Evolutionary conservation across 2,888 invertebrate genomes (phyloP), one percentile per base, ranked within the genome.

Genomic region (Rhagonycha lutea): DNA sequence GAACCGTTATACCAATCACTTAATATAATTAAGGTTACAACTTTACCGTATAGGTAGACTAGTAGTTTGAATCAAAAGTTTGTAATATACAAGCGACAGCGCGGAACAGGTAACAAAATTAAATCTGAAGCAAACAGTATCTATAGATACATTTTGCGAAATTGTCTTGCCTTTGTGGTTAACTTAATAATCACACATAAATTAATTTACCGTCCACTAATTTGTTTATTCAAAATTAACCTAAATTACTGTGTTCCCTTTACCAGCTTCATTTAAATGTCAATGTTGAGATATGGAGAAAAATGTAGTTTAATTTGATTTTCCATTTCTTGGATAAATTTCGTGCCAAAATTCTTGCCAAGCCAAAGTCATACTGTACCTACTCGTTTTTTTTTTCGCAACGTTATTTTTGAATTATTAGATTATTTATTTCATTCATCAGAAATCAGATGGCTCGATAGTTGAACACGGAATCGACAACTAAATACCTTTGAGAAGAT

Each of bases 1-100:
- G 63, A 65, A 12, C 23, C 18, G 63, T 65, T 26, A 23, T 65
- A 65, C 23, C 8, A 7, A 62, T 62, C 63, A 65, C 26, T 65
- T 65, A 65, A 65, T 65, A 65, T 65, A 65, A 65, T 65, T 65
- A 65, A 65, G 63, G 63, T 11, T 65, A 26, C 63, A 65, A 65
- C 26, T 62, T 62, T 23, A 65, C 63, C 23, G 26, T 65, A 65
- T 24, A 18, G 11, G 23, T 23, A 23, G 62, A 9, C n/a, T 24
- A 24, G 23, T 24, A 24, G 24, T 65, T 24, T 24, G 47, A 23
- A 65, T 65, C 63, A 65, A 65, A 65, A 65, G 63, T 65, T 65
- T 65, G 24, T 24, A 23, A 65, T 26, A 24, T 26, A 65, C 23
- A 65, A 65, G 63, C 63, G 26, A 65, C 23, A 65, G 23, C 26